phyloP scores from a whole-genome alignment of 2,888 invertebrate species.

The Patella pellucida region DNA sequence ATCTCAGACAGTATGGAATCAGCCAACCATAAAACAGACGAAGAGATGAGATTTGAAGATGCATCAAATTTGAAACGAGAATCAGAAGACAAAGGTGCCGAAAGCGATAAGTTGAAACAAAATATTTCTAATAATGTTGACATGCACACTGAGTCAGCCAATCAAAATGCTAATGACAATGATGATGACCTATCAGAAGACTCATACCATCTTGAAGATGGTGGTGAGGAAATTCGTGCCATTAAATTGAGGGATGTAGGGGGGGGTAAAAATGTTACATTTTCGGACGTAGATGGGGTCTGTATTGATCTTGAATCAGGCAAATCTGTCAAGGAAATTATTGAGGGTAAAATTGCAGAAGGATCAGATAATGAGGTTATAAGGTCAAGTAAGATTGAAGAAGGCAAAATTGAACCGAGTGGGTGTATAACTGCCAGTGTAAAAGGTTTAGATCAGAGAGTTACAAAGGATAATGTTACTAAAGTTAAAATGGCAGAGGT shows the following conservation, averaged over 20 bases:
- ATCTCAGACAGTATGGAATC: constrained; percentile 39
- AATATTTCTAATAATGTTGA: constrained; percentile 26
- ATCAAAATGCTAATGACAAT: constrained; percentile 70
- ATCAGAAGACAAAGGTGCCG: constrained; percentile 46
- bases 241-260: constrained; percentile 16
- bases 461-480: not conserved
- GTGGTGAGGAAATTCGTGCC: constrained; percentile 18
- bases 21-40: constrained; percentile 30
- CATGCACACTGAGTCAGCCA: constrained; percentile 59
- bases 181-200: constrained; percentile 50
- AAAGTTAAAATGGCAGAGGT: constrained; percentile 13
- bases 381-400: constrained; percentile 17
- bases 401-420: constrained; percentile 26
- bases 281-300: constrained; percentile 21
- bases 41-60: constrained; percentile 33
- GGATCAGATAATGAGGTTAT: constrained; percentile 10
- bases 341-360: constrained; percentile 14
- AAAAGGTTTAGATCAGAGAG: constrained; percentile 22
- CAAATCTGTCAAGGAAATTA: constrained; percentile 21
- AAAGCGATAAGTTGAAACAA: constrained; percentile 28
- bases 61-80: constrained; percentile 29
- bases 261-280: constrained; percentile 22
- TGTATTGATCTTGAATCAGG: constrained; percentile 17
- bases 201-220: constrained; percentile 24
- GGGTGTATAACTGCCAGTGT: constrained; percentile 42